These are phyloP conservation scores for Batillaria attramentaria DNA, from an alignment of 1,140 invertebrate genomes.

Conservation along the genomic window DNA sequence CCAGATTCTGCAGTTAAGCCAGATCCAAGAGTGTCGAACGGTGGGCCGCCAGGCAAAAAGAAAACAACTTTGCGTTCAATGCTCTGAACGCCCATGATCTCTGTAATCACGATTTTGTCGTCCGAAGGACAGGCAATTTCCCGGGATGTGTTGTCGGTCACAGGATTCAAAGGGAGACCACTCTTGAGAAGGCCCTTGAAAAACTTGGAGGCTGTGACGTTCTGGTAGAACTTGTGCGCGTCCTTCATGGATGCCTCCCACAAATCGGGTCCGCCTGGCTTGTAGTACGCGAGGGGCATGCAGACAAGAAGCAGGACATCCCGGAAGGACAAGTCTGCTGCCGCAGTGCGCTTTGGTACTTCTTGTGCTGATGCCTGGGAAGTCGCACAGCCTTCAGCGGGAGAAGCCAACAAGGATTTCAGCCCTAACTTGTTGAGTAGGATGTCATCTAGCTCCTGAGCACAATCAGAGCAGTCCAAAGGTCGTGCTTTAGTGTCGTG, in stretches of 20 bases:
- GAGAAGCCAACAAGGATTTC: neutral
- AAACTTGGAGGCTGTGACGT: neutral
- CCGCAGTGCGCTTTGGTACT: neutral
- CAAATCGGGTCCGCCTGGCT: no score
- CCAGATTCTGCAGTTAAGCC: no score
- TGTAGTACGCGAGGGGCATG: neutral
- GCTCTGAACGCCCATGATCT: neutral
- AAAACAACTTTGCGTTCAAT: constrained; percentile 21
- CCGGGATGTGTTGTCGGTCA: neutral
- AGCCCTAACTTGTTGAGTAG: constrained; percentile 1
- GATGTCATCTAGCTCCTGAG: constrained; percentile 5
- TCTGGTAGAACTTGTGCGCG: neutral
- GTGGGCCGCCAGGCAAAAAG: neutral
- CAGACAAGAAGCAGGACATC: neutral
- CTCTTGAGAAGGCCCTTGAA: neutral
- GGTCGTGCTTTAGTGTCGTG: neutral
- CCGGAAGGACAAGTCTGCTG: neutral
- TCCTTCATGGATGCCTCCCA: neutral
- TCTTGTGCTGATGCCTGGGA: neutral
- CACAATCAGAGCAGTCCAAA: constrained; percentile 1
- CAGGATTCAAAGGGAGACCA: neutral
- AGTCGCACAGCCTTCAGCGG: neutral
- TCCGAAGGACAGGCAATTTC: neutral
- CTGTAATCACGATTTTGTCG: neutral
- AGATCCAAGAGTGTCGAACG: neutral